Conservation (phyloP, 2,888 invertebrate genomes). For the Trimorus sp. region DNA sequence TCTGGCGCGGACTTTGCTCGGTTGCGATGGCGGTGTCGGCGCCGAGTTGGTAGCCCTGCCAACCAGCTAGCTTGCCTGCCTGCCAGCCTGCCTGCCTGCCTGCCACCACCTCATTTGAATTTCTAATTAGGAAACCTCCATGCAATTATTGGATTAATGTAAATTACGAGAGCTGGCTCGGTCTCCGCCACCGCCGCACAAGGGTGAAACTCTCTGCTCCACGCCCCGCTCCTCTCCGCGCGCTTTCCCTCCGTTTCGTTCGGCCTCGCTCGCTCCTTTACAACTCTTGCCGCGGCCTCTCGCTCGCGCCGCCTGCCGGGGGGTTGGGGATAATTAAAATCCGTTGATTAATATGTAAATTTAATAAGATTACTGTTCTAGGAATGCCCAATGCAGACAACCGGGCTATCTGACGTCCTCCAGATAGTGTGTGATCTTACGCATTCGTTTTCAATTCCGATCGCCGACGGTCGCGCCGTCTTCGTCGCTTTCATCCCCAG, state of each 20-base stretch:
- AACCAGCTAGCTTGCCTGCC: conserved; percentile 72
- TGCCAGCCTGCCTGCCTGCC: conserved; percentile 75
- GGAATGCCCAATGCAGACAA: conserved; percentile 85
- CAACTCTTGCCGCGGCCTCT: conserved; percentile 58
- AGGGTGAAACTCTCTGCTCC: conserved; percentile 77
- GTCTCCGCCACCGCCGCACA: conserved; percentile 81
- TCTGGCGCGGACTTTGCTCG: conserved; percentile 78
- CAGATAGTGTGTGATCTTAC: conserved; percentile 62
- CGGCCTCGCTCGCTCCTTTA: conserved; percentile 69
- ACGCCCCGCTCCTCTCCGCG: conserved; percentile 68
- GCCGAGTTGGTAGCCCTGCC: conserved; percentile 80
- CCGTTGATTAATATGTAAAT: conserved; percentile 99
- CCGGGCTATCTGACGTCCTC: conserved; percentile 68
- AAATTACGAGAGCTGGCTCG: conserved; percentile 91
- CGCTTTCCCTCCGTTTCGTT: conserved; percentile 69
- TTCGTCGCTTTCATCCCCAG: neutral
- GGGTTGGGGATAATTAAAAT: conserved; percentile 96
- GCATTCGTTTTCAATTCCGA: conserved; percentile 63
- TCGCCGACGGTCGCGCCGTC: conserved; percentile 61
- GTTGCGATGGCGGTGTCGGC: conserved; percentile 68
- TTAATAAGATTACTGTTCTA: conserved; percentile 98
- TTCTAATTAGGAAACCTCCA: conserved; percentile 96
- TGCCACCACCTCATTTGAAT: conserved; percentile 94
- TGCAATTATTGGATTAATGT: conserved; percentile 97
- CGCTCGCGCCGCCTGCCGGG: conserved; percentile 73